These are phyloP conservation scores for Leptatherina wallacei DNA, from an alignment of 2,797 vertebrate genomes.

Conservation along the genomic window DNA sequence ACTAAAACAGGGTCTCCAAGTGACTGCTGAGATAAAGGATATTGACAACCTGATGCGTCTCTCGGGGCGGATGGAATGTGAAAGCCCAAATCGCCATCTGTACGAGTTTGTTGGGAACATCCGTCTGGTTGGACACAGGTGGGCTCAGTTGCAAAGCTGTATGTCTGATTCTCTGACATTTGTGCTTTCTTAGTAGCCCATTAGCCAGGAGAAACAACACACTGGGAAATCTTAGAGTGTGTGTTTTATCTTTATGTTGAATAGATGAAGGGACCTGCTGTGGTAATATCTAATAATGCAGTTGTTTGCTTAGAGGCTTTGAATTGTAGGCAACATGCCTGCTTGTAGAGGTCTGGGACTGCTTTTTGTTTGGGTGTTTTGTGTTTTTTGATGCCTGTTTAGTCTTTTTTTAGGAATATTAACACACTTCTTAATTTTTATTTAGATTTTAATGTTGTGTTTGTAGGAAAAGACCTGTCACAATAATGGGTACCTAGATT, in stretches of 20 bases:
- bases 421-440: no score
- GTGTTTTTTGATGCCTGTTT: background rate
- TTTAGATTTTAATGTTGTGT: no score
- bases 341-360: constrained; percentile 2
- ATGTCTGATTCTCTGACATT: background rate
- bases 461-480: background rate
- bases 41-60: constrained; percentile 92
- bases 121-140: constrained; percentile 92
- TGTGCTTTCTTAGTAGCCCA: constrained; percentile 13
- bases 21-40: constrained; percentile 93
- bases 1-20: constrained; percentile 87
- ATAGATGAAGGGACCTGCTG: constrained; percentile 38
- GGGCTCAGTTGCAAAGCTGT: constrained; percentile 47
- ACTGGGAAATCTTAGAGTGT: constrained; percentile 23
- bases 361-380: background rate
- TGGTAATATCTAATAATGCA: constrained; percentile 27
- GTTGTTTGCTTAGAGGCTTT: constrained; percentile 29
- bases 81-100: constrained; percentile 96
- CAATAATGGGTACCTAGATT: background rate
- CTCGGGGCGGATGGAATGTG: constrained; percentile 95
- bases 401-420: no score
- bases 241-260: constrained; percentile 25
- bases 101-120: constrained; percentile 99
- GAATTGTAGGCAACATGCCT: background rate
- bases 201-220: constrained; percentile 21